Base-by-base conservation (phyloP, 2,113 vertebrate genomes). In the Zapus hudsonius region DNA sequence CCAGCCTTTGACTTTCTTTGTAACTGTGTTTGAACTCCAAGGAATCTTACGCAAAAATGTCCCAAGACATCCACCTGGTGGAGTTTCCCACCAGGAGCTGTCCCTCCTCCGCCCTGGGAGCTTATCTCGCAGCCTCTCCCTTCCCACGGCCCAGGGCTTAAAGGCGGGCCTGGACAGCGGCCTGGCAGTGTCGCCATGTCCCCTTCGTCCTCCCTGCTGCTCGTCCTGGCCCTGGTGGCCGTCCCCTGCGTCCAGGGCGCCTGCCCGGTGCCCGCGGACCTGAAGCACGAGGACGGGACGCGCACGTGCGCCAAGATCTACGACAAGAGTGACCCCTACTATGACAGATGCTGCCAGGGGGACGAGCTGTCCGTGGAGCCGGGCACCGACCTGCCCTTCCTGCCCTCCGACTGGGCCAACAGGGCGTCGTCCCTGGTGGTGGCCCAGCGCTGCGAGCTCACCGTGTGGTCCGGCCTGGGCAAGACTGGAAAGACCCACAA, bases 351-450 rank as follows among this genome's bases (percentile, higher is more conserved):
- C 97, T 98, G 98, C 27, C n/a, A 0, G 0, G 98, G 98, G 0
- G 15, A 69, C 0, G 94, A 69, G 76, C 75, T 98, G 12, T 29
- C 92, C 0, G 47, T 97, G 31, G 31, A 9, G 4, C 78, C 97
- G 0, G 85, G 0, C 2, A 5, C 89, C 0, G 98, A 98, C 16
- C 23, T 96, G n/a, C 98, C 98, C 38, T 98, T 86, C 93, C 92
- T 98, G 90, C 96, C 98, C 0, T 2, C 0, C 0, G 0, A 0
- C 2, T 98, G 98, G 98, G 64, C 82, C 2, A 93, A 91, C 75
- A n/a, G 16, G 0, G 0, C 31, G 42, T 98, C 98, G 5, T 98
- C 98, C 0, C 40, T 99, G 16, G 98, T 99, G 93, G 98, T 98
- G 94, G 98, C 69, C 13, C 95, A 69, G 29, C 93, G 96, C 85